Percentiles rank a stretch among this genome's conserved stretches.
These are phyloP conservation scores for Pemphredon lugubris DNA, from an alignment of 2,888 invertebrate species.

Conservation along the genomic window DNA sequence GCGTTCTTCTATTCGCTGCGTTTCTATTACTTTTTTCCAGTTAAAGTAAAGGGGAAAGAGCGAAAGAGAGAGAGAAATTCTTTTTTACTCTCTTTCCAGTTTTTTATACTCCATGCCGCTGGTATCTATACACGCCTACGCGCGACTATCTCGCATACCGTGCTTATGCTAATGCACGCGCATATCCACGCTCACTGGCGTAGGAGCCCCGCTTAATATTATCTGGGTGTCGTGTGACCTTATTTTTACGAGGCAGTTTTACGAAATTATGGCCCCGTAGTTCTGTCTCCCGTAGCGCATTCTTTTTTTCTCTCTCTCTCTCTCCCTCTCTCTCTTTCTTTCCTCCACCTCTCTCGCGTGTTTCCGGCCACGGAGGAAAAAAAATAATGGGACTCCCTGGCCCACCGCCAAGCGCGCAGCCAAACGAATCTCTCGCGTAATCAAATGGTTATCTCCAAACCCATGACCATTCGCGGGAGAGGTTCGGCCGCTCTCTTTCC, in stretches of 20 bases:
- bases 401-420: conserved; percentile 7
- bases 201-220: conserved; percentile 52
- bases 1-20: too few relatives aligned
- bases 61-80: too few relatives aligned
- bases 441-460: conserved; percentile 17
- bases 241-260: conserved; percentile 49
- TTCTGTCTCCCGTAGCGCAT: background rate
- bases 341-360: too few relatives aligned
- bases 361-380: conserved; percentile 1
- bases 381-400: conserved; percentile 10
- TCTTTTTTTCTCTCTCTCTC: background rate
- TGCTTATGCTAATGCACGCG: conserved; percentile 67
- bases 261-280: conserved; percentile 31
- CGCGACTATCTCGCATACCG: conserved; percentile 62
- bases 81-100: conserved; percentile 52
- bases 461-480: background rate
- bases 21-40: background rate
- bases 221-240: conserved; percentile 37
- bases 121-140: conserved; percentile 65
- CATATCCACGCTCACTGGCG: conserved; percentile 48
- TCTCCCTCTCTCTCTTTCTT: background rate
- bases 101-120: conserved; percentile 42
- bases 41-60: background rate
- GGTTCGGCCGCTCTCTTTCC: too few relatives aligned
- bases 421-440: conserved; percentile 22